Conservation (phyloP, 2,797 vertebrate species). For the Acridotheres tristis region DNA sequence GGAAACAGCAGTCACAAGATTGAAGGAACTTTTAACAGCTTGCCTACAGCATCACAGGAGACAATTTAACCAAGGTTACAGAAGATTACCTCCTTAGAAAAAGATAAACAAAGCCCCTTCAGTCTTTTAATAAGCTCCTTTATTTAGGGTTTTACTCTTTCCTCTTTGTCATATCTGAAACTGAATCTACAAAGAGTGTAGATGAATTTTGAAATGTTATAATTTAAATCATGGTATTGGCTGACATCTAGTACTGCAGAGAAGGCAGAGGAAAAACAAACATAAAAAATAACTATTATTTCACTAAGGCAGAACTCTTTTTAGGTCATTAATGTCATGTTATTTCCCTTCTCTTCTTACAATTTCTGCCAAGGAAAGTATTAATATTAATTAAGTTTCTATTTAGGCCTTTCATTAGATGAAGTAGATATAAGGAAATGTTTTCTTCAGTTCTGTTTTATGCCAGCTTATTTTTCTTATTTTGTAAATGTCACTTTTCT, state of each 20-base stretch:
- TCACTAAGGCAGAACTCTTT: neutral
- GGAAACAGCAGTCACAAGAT: neutral
- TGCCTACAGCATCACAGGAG: neutral
- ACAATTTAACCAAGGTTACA: neutral
- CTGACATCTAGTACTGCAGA: neutral
- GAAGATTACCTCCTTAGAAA: neutral
- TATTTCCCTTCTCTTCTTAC: neutral
- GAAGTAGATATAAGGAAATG: neutral
- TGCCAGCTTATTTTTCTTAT: neutral
- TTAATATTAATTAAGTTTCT: constrained; percentile 16
- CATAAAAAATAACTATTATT: neutral
- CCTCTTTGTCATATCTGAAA: neutral
- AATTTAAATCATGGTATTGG: neutral
- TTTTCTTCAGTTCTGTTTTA: neutral
- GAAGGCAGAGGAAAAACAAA: neutral
- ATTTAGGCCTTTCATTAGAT: neutral
- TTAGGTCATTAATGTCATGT: neutral
- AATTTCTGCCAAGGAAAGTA: neutral
- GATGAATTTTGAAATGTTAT: neutral
- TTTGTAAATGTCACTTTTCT: neutral
- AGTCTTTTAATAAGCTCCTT: neutral
- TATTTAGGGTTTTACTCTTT: neutral
- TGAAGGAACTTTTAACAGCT: neutral
- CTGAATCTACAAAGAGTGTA: neutral
- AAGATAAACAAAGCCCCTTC: neutral